phyloP scores from a whole-genome alignment of 2,888 invertebrate genomes.

The Plebejus anna region DNA sequence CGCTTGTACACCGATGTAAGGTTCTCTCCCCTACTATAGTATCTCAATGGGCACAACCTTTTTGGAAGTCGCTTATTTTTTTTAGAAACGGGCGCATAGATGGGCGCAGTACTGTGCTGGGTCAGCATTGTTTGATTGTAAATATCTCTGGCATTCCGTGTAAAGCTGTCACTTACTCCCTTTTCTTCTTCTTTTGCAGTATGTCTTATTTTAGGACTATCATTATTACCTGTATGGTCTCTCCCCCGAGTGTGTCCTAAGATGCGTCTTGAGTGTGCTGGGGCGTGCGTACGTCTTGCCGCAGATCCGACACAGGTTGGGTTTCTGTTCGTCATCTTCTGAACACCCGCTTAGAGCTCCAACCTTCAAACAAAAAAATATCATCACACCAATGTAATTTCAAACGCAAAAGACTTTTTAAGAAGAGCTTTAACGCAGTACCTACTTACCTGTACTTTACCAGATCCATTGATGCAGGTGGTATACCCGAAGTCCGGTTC shows the following conservation, averaged over 20 bases:
- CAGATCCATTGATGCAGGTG: conserved; percentile 57
- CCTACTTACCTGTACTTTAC: conserved; percentile 62
- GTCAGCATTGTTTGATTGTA: no score
- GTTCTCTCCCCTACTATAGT: no score
- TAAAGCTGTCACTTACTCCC: no score
- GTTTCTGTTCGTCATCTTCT: conserved; percentile 86
- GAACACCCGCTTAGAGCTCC: conserved; percentile 80
- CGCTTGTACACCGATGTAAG: no score
- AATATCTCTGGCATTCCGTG: no score
- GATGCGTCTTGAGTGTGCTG: conserved; percentile 97
- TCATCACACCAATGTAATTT: no score
- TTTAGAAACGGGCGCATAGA: no score
- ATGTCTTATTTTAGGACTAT: neutral
- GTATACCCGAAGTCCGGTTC: conserved; percentile 69
- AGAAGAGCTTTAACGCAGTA: neutral
- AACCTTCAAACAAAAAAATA: conserved; percentile 46
- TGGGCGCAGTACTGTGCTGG: no score
- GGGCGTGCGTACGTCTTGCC: conserved; percentile 98
- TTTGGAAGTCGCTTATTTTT: no score
- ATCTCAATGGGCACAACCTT: no score
- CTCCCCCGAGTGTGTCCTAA: conserved; percentile 97
- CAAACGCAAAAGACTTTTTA: no score
- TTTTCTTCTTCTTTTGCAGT: neutral
- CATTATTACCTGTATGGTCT: conserved; percentile 82
- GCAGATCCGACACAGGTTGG: conserved; percentile 95